Base-by-base conservation (phyloP, 2,888 invertebrate species). In the Protodeltote pygarga region DNA sequence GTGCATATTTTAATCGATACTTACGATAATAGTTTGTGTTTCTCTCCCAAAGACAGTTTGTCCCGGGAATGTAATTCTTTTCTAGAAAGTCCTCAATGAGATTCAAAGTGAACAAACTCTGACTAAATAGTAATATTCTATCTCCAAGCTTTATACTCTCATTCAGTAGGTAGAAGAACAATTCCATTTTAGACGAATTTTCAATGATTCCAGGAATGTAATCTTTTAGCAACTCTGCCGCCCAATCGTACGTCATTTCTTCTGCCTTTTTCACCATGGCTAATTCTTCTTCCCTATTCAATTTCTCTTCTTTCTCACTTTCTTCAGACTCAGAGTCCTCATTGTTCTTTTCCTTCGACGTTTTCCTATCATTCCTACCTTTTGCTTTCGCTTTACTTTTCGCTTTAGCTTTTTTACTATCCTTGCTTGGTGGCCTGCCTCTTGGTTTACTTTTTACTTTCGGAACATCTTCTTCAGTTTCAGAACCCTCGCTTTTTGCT, bases 181-280 rank as follows among this genome's bases (percentile, higher is more conserved):
- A 93, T 70, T 97, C 95, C 96, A 99, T 97, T 92, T 99, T 99
- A 1, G 97, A 97, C 2, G 98, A 98, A 77, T 98, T 97, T 75
- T 97, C 97, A 60, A 98, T 94, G 24, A 95, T 92, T n/a, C 98
- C 98, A 0, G 97, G 95, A 51, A 95, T 92, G 81, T 99, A 99
- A 65, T 95, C 95, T 85, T 96, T 96, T 78, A 97, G 93, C 33
- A 97, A 84, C 68, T 97, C 96, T 6, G 95, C 88, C 5, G 97
- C 97, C 97, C 97, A 97, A 77, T 97, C 97, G 71, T 97, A 97
- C 0, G 97, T 96, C 81, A 97, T 95, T 63, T 96, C 96, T 72
- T 96, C 95, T 64, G 95, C 96, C 78, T 95, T 95, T 79, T 95
- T 95, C 0, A 90, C 84, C 59, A 92, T 81, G 20, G 89, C 92